These are phyloP conservation scores for Vimba vimba DNA, from an alignment of 2,113 vertebrate genomes.

Conservation along the genomic window DNA sequence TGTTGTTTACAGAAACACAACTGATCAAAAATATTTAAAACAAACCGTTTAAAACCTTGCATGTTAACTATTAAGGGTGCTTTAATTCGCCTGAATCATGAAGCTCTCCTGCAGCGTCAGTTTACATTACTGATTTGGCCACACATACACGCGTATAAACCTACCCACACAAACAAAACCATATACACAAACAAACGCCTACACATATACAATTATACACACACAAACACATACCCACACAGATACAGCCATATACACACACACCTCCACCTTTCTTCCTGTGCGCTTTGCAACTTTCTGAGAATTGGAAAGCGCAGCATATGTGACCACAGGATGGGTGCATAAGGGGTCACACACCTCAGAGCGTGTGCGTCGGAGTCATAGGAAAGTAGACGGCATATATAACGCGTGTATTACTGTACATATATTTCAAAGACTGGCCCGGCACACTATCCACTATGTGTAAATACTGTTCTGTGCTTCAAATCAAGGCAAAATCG, in stretches of 20 bases:
- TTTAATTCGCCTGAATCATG: neutral
- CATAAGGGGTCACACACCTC: slow-evolving; percentile 62
- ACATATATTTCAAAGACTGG: neutral
- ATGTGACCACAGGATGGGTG: slow-evolving; percentile 67
- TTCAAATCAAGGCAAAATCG: neutral
- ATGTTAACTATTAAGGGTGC: neutral
- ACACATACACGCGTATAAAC: neutral
- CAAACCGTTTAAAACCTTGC: neutral
- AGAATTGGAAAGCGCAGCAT: slow-evolving; percentile 70
- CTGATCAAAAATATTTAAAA: neutral
- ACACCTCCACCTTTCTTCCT: slow-evolving; percentile 68
- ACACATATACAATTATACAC: slow-evolving; percentile 38
- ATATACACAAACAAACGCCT: slow-evolving; percentile 24
- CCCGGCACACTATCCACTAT: neutral
- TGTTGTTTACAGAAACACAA: neutral
- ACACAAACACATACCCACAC: slow-evolving; percentile 53
- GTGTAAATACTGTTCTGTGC: neutral
- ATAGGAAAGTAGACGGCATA: neutral
- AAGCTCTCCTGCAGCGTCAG: neutral
- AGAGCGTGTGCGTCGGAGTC: slow-evolving; percentile 4
- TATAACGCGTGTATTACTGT: neutral
- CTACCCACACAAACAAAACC: slow-evolving; percentile 31
- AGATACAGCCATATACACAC: slow-evolving; percentile 40
- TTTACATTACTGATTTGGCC: neutral
- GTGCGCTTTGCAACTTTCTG: slow-evolving; percentile 72